Evolutionary conservation across 2,113 vertebrate species (phyloP), one percentile per base, ranked within the genome.

Genomic region (Amphilophus citrinellus): DNA sequence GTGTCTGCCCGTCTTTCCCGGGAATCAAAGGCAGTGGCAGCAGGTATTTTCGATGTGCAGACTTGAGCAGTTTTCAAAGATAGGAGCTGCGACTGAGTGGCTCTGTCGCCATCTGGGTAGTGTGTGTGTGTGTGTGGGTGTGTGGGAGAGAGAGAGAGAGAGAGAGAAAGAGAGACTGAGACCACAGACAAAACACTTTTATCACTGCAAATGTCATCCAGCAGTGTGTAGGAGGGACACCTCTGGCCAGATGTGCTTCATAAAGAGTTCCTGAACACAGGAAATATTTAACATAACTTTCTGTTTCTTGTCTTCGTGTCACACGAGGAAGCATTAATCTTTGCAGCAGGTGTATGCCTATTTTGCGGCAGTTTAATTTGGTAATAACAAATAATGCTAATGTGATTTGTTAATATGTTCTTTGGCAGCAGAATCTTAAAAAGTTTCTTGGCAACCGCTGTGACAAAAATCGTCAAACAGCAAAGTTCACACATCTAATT

Each of bases 21-120:
- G 81, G 87, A 84, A 77, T 89, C 76, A 88, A 89, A 85, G 80
- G 85, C 77, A 60, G 88, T 32, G 2, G 89, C 84, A 84, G 88
- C 75, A 88, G 89, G 87, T 91, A 84, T 83, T 92, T 89, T 84
- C 53, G 14, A 88, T 44, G 83, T 84, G 89, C 87, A 87, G 87
- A 88, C 88, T 90, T 86, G 89, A 91, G 84, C 85, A 88, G 82
- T 89, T 92, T 91, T 89, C 81, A 83, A 78, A 91, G 91, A 92
- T 92, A 91, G 91, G 91, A 89, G 85, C 85, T 82, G 62, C 57
- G 83, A 83, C 88, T 86, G 91, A 91, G 91, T 83, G 81, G 73
- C 83, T 91, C 17, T 84, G 82, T 47, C 11, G 18, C 85, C 80
- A 89, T 91, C 77, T 87, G 87, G 65, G 82, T 80, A 58, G 63